Percentiles rank a stretch among this genome's conserved stretches.
Conservation (phyloP, 2,888 invertebrate species). For the Aphidoletes aphidimyza region DNA sequence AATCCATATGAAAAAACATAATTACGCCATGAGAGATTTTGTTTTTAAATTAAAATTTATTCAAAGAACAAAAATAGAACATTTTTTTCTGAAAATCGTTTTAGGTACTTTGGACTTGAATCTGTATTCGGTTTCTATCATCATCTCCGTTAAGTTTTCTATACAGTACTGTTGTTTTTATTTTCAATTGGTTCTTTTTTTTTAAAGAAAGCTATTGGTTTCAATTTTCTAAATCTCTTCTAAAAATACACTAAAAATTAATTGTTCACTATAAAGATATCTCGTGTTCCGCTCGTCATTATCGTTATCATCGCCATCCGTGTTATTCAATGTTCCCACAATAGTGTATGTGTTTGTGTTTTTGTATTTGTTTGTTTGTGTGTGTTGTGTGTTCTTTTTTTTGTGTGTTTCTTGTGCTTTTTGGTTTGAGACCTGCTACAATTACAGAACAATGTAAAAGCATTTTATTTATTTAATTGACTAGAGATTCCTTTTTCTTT, state of each 20-base stretch:
- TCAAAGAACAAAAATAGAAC: conserved; percentile 1
- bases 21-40: too few relatives aligned
- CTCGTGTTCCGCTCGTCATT: too few relatives aligned
- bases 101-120: conserved; percentile 23
- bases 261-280: too few relatives aligned
- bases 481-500: conserved; percentile 13
- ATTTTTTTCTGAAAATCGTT: neutral
- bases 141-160: neutral
- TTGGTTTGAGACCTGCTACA: conserved; percentile 34
- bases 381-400: neutral
- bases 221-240: neutral
- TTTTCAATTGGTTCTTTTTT: too few relatives aligned
- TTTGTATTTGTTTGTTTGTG: too few relatives aligned
- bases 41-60: conserved; percentile 12
- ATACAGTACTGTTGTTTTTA: neutral
- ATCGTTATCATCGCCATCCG: too few relatives aligned
- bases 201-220: neutral
- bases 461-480: conserved; percentile 23
- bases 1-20: too few relatives aligned
- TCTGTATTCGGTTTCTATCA: neutral
- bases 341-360: too few relatives aligned
- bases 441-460: conserved; percentile 14
- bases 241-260: too few relatives aligned
- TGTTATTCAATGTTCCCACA: too few relatives aligned
- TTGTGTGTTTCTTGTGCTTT: conserved; percentile 6